Evolutionary conservation across 2,888 invertebrate species (phyloP).

Genomic region (Biston betularia): DNA sequence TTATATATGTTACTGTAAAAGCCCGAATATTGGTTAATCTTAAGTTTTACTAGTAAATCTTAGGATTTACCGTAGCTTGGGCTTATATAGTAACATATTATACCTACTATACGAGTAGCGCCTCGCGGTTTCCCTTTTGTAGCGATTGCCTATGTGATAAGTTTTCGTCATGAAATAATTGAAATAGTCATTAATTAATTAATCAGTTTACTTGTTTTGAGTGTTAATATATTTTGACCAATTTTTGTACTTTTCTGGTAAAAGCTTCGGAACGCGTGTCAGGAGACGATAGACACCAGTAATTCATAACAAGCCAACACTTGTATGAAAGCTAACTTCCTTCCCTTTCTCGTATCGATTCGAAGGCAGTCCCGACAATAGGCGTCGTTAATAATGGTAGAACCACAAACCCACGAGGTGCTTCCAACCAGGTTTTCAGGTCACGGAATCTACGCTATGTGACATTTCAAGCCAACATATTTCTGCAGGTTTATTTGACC

Average conservation of each 20-base stretch:
- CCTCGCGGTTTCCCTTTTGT: no score
- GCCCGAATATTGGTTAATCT: no score
- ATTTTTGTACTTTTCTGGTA: background rate
- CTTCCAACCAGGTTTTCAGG: conserved; percentile 67
- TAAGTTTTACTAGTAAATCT: no score
- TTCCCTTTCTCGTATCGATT: conserved; percentile 38
- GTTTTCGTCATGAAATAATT: no score
- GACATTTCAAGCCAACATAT: conserved; percentile 38
- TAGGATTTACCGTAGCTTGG: no score
- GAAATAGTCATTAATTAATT: no score
- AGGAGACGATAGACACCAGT: conserved; percentile 1
- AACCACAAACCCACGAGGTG: conserved; percentile 59
- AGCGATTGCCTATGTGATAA: no score
- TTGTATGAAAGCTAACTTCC: conserved; percentile 3
- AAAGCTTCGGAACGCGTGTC: conserved; percentile 3
- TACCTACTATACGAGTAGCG: no score
- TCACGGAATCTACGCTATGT: conserved; percentile 62
- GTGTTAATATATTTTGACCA: background rate
- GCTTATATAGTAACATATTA: no score
- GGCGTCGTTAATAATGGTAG: conserved; percentile 60
- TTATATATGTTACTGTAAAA: no score
- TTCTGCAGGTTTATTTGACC: conserved; percentile 27
- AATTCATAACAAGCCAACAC: background rate
- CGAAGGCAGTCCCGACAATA: conserved; percentile 41
- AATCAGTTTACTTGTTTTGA: background rate